Evolutionary conservation across 2,888 invertebrate species (phyloP).

Genomic region (Graphium colonna): DNA sequence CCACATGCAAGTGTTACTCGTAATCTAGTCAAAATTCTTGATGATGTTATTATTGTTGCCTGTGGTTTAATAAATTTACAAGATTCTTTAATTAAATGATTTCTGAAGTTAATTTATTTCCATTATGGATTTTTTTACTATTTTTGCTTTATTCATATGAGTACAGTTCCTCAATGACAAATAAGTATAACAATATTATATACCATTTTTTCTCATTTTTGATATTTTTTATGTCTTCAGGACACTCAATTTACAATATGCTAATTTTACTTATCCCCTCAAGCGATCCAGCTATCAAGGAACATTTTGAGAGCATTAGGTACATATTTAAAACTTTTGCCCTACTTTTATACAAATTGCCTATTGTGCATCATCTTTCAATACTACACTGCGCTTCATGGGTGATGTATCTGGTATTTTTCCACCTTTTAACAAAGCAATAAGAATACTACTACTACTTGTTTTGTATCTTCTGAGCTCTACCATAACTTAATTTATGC

Average conservation of each 20-base stretch:
- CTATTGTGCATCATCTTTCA: not conserved
- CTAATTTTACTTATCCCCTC: constrained; percentile 32
- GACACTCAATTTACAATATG: constrained; percentile 31
- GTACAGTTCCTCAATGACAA: too few species aligned
- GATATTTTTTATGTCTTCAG: constrained; percentile 13
- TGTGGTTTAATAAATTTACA: constrained; percentile 34
- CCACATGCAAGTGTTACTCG: constrained; percentile 27
- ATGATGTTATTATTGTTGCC: constrained; percentile 29
- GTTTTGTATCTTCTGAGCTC: too few species aligned
- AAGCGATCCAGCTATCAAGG: constrained; percentile 36
- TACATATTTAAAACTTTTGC: constrained; percentile 15
- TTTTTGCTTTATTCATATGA: too few species aligned
- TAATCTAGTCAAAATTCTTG: constrained; percentile 25
- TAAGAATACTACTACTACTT: too few species aligned
- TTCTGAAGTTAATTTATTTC: too few species aligned
- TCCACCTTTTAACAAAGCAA: too few species aligned
- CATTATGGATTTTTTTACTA: too few species aligned
- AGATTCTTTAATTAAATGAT: constrained; percentile 30
- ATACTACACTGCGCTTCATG: not conserved
- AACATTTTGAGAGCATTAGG: constrained; percentile 21
- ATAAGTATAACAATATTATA: too few species aligned
- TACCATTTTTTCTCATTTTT: constrained; percentile 30
- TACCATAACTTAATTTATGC: constrained; percentile 39
- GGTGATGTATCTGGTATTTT: constrained; percentile 26
- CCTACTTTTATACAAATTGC: not conserved